Evolutionary conservation across 2,113 vertebrate genomes (phyloP).

Genomic region (Coptodon rendalli): DNA sequence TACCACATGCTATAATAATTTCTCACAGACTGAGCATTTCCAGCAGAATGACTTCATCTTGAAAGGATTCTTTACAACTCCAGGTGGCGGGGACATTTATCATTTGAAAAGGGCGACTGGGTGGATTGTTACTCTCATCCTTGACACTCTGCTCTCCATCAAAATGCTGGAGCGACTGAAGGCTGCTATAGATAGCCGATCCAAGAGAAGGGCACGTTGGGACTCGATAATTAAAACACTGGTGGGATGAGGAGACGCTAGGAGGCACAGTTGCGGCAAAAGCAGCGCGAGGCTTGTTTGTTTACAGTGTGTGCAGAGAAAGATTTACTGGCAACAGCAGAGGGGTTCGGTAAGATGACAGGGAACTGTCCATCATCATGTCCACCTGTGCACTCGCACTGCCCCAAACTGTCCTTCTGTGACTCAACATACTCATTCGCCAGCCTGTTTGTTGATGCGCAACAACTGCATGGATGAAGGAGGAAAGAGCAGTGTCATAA

Average conservation of each 20-base stretch:
- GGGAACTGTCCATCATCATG: neutral
- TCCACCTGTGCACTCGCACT: neutral
- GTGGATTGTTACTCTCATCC: constrained; percentile 1
- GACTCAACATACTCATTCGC: neutral
- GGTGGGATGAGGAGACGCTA: neutral
- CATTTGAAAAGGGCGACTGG: constrained; percentile 32
- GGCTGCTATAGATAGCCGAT: neutral
- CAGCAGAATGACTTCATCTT: neutral
- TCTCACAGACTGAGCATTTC: neutral
- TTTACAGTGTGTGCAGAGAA: neutral
- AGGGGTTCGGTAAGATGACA: neutral
- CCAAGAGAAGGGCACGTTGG: neutral
- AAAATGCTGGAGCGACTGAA: constrained; percentile 4
- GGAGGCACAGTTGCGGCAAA: neutral
- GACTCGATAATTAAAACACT: constrained; percentile 26
- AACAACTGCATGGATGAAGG: neutral
- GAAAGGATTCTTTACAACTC: neutral
- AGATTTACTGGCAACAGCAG: neutral
- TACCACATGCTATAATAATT: neutral
- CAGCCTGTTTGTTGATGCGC: neutral
- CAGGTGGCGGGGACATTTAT: neutral
- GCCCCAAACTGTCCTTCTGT: neutral
- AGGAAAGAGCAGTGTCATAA: neutral
- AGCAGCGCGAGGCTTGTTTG: neutral
- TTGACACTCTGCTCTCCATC: constrained; percentile 19